Base-by-base conservation (phyloP, 2,888 invertebrate genomes). In the Sminthurides aquaticus region DNA sequence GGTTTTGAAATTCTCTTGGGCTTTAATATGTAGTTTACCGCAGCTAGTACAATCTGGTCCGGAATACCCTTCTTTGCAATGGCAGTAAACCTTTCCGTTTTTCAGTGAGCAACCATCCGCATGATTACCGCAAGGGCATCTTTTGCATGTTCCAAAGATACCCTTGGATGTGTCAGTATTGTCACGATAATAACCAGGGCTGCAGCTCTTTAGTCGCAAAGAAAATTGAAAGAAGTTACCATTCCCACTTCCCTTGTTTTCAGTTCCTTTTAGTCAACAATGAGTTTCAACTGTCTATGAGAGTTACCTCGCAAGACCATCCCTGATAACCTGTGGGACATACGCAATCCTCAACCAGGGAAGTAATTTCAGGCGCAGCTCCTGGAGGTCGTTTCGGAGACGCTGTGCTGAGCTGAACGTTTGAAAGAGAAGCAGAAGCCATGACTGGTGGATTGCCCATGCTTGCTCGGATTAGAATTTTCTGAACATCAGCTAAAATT, bases 61-160 rank as follows among this genome's bases (percentile, higher is more conserved):
- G 55, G 60, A 62, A 22, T 64, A 70, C n/a, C 72, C 72, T 5
- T 58, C 24, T 28, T 66, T 70, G 28, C 72, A 72, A 27, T 20
- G 62, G 49, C 72, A 72, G n/a, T 69, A 54, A 5, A 70, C 68
- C 0, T 59, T 26, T 3, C 68, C 68, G 26, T 28, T 56, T 2
- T 68, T 67, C 8, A 65, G 28, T 56, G 64, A 65, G 57, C 72
- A 72, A 1, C 72, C 70, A 15, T 64, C 60, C 0, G 72, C 61
- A 28, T 68, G 68, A 27, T 64, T 58, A 24, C 70, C 68, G 60
- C 72, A 72, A 2, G 72, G 70, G 52, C 72, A 72, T 11, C 59
- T 58, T 43, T 66, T 72, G 43, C 72, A 72, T 18, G 70, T 67
- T 18, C 72, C 72, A 58, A 72, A 72, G 27, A 72, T 60, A 54